phyloP scores from a whole-genome alignment of 2,888 invertebrate species.

The Pterostichus madidus region DNA sequence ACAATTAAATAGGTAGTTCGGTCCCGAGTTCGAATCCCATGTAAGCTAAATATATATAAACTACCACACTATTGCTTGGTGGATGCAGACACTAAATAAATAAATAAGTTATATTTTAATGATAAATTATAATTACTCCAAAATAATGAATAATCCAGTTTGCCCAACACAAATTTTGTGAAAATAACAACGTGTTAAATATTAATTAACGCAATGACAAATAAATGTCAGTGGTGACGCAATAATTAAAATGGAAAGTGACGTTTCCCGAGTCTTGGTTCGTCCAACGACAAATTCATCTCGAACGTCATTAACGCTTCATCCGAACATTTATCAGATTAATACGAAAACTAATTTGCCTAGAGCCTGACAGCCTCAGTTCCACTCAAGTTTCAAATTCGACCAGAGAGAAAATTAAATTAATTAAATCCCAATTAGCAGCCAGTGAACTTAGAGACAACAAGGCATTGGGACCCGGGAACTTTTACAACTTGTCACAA shows the following conservation, averaged over 20 bases:
- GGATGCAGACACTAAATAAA: no score
- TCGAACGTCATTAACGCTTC: conserved; percentile 11
- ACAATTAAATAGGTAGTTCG: no score
- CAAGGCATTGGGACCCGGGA: conserved; percentile 8
- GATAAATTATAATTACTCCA: no score
- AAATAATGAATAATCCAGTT: no score
- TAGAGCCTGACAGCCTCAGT: conserved; percentile 20
- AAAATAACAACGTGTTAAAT: not conserved
- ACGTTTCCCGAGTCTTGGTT: not conserved
- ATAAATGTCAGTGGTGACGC: not conserved
- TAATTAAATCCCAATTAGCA: conserved; percentile 55
- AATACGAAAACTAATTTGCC: conserved; percentile 58
- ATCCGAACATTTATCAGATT: conserved; percentile 49
- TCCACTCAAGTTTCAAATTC: conserved; percentile 28
- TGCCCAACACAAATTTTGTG: not conserved
- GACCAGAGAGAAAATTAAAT: conserved; percentile 51
- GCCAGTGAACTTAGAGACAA: not conserved
- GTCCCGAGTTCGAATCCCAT: no score
- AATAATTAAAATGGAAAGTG: conserved; percentile 7
- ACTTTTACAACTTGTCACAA: not conserved
- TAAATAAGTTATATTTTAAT: no score
- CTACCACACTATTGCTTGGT: no score
- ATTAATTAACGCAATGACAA: not conserved
- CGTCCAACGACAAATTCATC: conserved; percentile 1
- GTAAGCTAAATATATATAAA: no score